phyloP scores from a whole-genome alignment of 2,797 vertebrate species.

The Pangasius larnaudii region DNA sequence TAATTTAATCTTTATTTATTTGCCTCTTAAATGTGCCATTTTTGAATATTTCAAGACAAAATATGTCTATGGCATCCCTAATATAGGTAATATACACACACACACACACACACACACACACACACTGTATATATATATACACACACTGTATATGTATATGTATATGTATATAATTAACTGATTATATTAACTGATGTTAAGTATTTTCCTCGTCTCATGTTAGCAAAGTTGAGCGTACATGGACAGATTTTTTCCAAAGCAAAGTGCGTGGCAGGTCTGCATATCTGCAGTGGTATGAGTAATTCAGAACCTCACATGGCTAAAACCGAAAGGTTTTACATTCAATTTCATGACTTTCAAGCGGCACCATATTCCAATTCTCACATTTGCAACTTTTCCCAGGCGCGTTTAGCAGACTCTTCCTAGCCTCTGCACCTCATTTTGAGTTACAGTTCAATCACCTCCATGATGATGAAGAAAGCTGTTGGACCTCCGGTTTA shows the following conservation, averaged over 20 bases:
- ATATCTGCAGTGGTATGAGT: neutral
- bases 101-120: too few species aligned
- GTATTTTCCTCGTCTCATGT: neutral
- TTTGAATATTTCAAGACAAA: neutral
- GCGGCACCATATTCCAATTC: neutral
- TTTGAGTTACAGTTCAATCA: conserved; percentile 10
- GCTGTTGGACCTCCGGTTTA: neutral
- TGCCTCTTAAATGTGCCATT: neutral
- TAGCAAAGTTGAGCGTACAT: neutral
- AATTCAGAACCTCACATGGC: neutral
- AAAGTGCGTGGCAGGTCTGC: too few species aligned
- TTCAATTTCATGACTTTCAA: neutral
- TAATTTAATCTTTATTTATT: neutral
- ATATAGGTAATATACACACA: neutral
- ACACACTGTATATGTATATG: too few species aligned
- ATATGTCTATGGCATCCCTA: neutral
- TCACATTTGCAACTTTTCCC: neutral
- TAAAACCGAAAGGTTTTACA: neutral
- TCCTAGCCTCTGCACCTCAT: neutral
- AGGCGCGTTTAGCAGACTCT: neutral
- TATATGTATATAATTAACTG: too few species aligned
- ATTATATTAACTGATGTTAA: neutral
- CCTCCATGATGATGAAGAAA: neutral
- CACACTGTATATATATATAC: too few species aligned
- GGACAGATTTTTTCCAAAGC: neutral